These are phyloP conservation scores for Callimorpha dominula DNA, from an alignment of 2,888 invertebrate genomes.

Conservation along the genomic window DNA sequence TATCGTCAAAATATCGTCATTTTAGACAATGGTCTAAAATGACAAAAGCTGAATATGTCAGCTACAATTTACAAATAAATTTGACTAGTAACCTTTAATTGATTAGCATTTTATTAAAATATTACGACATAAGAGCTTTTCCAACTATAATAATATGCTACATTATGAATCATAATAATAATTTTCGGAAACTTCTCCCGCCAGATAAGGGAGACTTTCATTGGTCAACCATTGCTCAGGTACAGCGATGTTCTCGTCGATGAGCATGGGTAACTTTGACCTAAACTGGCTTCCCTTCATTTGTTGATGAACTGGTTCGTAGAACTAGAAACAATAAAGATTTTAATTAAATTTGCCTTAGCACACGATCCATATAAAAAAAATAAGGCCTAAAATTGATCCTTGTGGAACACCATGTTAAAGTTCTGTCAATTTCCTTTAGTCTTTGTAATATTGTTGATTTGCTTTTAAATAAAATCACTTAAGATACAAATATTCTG, in stretches of 20 bases:
- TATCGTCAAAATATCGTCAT: no score
- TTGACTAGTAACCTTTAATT: not conserved
- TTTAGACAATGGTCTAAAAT: no score
- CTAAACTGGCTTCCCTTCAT: constrained; percentile 47
- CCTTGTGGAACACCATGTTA: not conserved
- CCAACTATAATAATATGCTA: constrained; percentile 16
- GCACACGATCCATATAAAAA: not conserved
- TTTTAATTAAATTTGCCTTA: constrained; percentile 16
- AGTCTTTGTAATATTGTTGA: not conserved
- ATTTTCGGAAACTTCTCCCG: constrained; percentile 63
- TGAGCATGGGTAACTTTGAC: constrained; percentile 52
- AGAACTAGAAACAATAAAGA: constrained; percentile 49
- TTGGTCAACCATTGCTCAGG: constrained; percentile 61
- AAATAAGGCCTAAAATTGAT: not conserved
- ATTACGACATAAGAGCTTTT: constrained; percentile 22
- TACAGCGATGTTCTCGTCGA: constrained; percentile 57
- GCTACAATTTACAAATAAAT: not conserved
- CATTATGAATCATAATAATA: constrained; percentile 42
- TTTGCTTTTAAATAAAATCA: not conserved
- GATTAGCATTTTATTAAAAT: not conserved
- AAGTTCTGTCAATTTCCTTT: no score
- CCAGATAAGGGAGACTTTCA: constrained; percentile 61
- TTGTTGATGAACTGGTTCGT: constrained; percentile 50
- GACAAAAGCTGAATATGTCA: no score
- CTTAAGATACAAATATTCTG: not conserved